Percentiles rank a stretch among this genome's conserved stretches.
These are phyloP conservation scores for Aporophyla nigra DNA, from an alignment of 2,888 invertebrate species.

Conservation along the genomic window DNA sequence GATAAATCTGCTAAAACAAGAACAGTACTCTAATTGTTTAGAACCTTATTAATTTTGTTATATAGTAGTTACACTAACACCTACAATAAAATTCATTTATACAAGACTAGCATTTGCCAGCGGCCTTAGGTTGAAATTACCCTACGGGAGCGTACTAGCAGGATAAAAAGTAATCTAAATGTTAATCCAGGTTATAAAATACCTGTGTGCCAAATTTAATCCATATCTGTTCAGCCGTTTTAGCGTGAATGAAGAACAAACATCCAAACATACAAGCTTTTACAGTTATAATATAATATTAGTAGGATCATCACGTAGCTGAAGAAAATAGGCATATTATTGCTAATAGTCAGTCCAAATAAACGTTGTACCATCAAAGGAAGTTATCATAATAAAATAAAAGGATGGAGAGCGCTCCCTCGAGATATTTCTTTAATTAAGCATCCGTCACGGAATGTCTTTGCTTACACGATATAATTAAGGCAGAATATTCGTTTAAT, in stretches of 20 bases:
- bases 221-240: too few relatives aligned
- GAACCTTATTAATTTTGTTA: background rate
- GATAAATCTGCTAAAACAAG: background rate
- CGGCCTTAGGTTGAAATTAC: too few relatives aligned
- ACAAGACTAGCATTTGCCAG: background rate
- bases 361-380: slow-evolving; percentile 24
- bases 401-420: slow-evolving; percentile 26
- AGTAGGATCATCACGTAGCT: background rate
- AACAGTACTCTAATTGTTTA: background rate
- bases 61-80: background rate
- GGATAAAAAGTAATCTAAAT: too few relatives aligned
- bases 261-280: too few relatives aligned
- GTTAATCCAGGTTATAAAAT: too few relatives aligned
- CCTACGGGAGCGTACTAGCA: too few relatives aligned
- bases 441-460: slow-evolving; percentile 52
- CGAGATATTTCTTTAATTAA: slow-evolving; percentile 59
- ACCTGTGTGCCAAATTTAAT: too few relatives aligned
- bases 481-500: slow-evolving; percentile 43
- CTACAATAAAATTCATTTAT: background rate
- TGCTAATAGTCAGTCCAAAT: slow-evolving; percentile 28
- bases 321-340: slow-evolving; percentile 35
- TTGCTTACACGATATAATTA: slow-evolving; percentile 41
- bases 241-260: too few relatives aligned
- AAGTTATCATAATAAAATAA: slow-evolving; percentile 39
- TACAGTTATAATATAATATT: too few relatives aligned